Base-by-base conservation (phyloP, 2,113 vertebrate genomes). In the Alces alces region DNA sequence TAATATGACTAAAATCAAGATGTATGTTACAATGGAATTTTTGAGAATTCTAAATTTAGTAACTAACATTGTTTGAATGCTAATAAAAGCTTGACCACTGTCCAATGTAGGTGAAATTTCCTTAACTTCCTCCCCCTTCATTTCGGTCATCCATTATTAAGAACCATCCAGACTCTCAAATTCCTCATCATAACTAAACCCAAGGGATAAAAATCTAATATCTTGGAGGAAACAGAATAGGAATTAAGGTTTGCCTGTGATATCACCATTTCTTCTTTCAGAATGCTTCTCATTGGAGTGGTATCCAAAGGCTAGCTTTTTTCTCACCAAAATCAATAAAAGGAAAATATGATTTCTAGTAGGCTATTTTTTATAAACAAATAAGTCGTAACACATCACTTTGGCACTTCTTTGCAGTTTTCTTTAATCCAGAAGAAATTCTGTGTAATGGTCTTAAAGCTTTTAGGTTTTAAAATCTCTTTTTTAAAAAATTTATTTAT, bases 11-110 rank as follows among this genome's bases (percentile, higher is more conserved):
- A 45, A 93, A 88, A 64, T 95, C 79, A 96, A 57, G 64, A 61
- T 93, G 45, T 73, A 61, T 92, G 21, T 88, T 86, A 88, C 23
- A 92, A 7, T 92, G 76, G 58, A 76, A 87, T 91, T 82, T 58
- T 80, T 92, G 60, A 28, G 55, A 82, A 76, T 92, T 92, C 70
- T 92, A 86, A 82, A 96, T 89, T 94, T 94, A 94, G 28, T 89
- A 82, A 25, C 54, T 94, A 64, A 92, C 54, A 54, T 89, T 95
- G 39, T 89, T 89, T 86, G 61, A 55, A 33, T 91, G 28, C 47
- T 83, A 89, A 83, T 86, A 78, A 89, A 80, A 92, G 33, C 60
- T 84, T 82, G 70, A 76, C 60, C 39, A 47, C 5, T 87, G 3
- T 87, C 43, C 80, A 47, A 1, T 30, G 25, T 52, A 79, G 15